Evolutionary conservation across 2,888 invertebrate species (phyloP).

Genomic region (Poecilobothrus nobilitatus): DNA sequence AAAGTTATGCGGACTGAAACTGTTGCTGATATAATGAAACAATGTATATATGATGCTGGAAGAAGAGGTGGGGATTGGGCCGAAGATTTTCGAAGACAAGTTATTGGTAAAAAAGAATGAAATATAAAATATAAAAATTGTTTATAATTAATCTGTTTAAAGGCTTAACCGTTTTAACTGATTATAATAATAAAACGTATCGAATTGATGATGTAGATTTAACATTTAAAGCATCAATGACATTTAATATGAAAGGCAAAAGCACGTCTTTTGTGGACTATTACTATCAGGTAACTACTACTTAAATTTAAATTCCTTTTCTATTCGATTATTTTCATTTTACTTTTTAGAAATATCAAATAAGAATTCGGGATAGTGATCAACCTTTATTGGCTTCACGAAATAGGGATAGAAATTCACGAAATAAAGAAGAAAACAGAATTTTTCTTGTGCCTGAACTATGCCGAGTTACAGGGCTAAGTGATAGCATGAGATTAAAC

Average conservation of each 20-base stretch:
- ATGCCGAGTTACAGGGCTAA: conserved; percentile 75
- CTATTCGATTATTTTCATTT: neutral
- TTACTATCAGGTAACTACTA: conserved; percentile 48
- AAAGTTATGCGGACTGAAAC: conserved; percentile 78
- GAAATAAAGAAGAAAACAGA: conserved; percentile 57
- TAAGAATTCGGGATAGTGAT: conserved; percentile 51
- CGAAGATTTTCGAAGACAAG: conserved; percentile 48
- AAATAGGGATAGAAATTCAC: conserved; percentile 55
- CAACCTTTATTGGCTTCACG: conserved; percentile 77
- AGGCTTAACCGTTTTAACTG: conserved; percentile 55
- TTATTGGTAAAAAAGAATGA: conserved; percentile 43
- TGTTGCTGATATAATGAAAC: conserved; percentile 55
- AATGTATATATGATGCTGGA: conserved; percentile 45
- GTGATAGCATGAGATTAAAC: conserved; percentile 53
- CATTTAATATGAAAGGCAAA: conserved; percentile 56
- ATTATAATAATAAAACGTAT: conserved; percentile 59
- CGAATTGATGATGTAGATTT: conserved; percentile 68
- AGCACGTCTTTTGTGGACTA: conserved; percentile 56
- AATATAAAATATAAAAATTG: neutral
- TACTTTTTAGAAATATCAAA: conserved; percentile 54
- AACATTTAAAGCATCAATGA: conserved; percentile 50
- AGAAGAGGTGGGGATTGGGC: conserved; percentile 43
- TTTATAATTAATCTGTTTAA: neutral
- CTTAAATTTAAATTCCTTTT: neutral
- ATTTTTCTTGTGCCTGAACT: conserved; percentile 75